These are phyloP conservation scores for Holothuria glaberrima DNA, from an alignment of 35 echinoderm and acorn worm species.

Conservation along the genomic window DNA sequence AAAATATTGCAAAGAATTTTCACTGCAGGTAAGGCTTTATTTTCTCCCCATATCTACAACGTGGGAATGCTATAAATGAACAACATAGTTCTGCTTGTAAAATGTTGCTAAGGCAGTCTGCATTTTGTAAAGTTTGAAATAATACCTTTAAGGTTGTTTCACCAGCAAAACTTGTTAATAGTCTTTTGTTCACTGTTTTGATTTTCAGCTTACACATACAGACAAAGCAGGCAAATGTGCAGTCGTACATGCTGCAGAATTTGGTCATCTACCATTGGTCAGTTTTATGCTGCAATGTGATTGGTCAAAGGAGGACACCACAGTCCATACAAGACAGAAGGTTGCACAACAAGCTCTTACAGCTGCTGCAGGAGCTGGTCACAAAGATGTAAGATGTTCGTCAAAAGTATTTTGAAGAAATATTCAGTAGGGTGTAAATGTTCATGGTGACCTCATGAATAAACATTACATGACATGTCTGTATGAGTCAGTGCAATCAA, in stretches of 20 bases:
- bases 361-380: conserved; percentile 74
- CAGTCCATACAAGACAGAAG: conserved; percentile 62
- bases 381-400: conserved; percentile 83
- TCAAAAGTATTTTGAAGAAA: too few relatives aligned
- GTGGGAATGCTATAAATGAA: too few relatives aligned
- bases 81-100: too few relatives aligned
- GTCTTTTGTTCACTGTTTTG: background rate
- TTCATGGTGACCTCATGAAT: too few relatives aligned
- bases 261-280: conserved; percentile 81
- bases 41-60: too few relatives aligned
- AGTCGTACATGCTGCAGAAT: conserved; percentile 84
- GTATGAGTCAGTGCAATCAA: too few relatives aligned
- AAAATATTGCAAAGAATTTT: too few relatives aligned
- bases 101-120: too few relatives aligned
- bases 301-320: conserved; percentile 76
- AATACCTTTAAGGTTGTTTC: background rate
- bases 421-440: too few relatives aligned
- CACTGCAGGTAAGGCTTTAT: too few relatives aligned
- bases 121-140: background rate
- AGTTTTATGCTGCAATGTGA: conserved; percentile 97
- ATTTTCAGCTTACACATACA: conserved; percentile 68
- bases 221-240: conserved; percentile 81
- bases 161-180: background rate
- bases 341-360: conserved; percentile 87
- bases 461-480: too few relatives aligned